Evolutionary conservation across 1,140 invertebrate species (phyloP), one percentile per base, ranked within the genome.

Genomic region (Hesperophylax magnus): DNA sequence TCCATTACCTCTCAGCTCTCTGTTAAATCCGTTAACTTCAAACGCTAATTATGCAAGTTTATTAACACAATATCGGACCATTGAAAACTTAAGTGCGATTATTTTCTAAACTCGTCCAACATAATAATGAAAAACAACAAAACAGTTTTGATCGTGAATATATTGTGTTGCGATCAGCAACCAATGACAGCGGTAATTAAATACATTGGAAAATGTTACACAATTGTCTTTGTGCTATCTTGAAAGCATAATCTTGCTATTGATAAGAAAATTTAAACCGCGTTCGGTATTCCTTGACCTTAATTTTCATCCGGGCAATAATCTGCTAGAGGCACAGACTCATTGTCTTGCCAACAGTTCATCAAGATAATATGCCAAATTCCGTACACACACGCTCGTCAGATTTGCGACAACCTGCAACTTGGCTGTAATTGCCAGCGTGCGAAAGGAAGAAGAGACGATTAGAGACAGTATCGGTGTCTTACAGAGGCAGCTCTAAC

Each of bases 381-480:
- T 72, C 14, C n/a, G 69, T 22, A 20, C 39, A 71, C 39, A 24
- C 24, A 24, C 61, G 61, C 18, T 31, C 14, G 61, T 65, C 61
- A 31, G 61, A 31, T 65, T 31, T 65, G 39, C 39, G 67, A 72
- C 69, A 54, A 72, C 56, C 69, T 20, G 18, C 18, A 18, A 54
- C 27, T 72, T 20, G 20, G 52, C 47, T 7, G 69, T 72, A 72
- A 72, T 72, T 72, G 47, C 20, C 69, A 53, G 69, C 69, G 69
- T 72, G 69, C 69, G 69, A 72, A 69, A n/a, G 14, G 39, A 69
- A 53, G 69, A 53, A 20, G 22, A 54, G 69, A 4, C n/a, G 52
- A 72, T 53, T 67, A 72, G 69, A 72, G 2, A 18, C 58, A 20
- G 58, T 61, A 34, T 31, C 27, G 18, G 34, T 39, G 31, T 69